Evolutionary conservation across 2,888 invertebrate species (phyloP).

Genomic region (Oxytorus armatus): DNA sequence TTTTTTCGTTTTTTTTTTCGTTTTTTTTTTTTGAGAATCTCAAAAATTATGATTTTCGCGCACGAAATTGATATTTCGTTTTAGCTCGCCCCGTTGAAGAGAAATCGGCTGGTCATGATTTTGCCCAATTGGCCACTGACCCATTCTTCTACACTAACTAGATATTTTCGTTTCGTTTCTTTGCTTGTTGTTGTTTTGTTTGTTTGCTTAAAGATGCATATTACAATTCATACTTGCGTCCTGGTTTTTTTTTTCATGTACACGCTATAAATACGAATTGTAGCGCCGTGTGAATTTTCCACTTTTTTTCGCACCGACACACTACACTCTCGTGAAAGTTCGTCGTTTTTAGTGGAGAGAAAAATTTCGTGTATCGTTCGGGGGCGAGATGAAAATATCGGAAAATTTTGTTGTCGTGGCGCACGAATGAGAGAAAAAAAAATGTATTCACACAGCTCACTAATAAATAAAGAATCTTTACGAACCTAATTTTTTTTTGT

Average conservation of each 20-base stretch:
- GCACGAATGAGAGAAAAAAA: constrained; percentile 61
- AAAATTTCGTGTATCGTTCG: too few species aligned
- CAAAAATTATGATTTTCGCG: constrained; percentile 5
- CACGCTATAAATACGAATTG: constrained; percentile 59
- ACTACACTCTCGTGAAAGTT: constrained; percentile 7
- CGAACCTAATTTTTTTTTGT: constrained; percentile 42
- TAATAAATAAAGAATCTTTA: constrained; percentile 76
- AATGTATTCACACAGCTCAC: constrained; percentile 74
- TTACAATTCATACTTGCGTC: constrained; percentile 38
- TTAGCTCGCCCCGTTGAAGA: constrained; percentile 15
- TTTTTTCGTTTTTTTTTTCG: too few species aligned
- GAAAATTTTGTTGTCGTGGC: constrained; percentile 6
- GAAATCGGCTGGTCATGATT: constrained; percentile 55
- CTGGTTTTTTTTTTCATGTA: constrained; percentile 21
- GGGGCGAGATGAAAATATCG: too few species aligned
- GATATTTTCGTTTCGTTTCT: constrained; percentile 20
- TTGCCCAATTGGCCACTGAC: constrained; percentile 34
- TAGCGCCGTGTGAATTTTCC: constrained; percentile 55
- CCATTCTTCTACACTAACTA: constrained; percentile 34
- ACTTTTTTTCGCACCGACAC: background rate
- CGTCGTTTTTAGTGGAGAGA: constrained; percentile 10
- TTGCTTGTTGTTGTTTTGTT: constrained; percentile 12
- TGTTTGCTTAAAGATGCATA: constrained; percentile 47
- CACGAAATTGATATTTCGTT: constrained; percentile 10
- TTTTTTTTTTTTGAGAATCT: constrained; percentile 10